A percentile compares a stretch with the other conserved stretches of the same genome.
phyloP scores from a whole-genome alignment of 2,888 invertebrate species.

The Phortica magna region DNA sequence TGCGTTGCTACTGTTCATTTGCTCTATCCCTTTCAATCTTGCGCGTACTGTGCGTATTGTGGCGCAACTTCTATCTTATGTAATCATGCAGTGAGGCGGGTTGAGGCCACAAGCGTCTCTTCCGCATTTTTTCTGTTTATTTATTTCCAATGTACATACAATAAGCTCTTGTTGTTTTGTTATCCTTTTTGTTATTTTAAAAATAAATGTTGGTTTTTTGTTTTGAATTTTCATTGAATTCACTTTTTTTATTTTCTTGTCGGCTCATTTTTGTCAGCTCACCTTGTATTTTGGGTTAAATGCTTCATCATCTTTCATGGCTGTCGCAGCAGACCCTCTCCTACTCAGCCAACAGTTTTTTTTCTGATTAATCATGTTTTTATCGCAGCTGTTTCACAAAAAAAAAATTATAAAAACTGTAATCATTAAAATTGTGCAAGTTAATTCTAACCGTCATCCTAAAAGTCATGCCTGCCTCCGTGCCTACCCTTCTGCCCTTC shows the following conservation, averaged over 20 bases:
- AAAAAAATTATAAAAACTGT: background rate
- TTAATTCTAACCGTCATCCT: constrained; percentile 23
- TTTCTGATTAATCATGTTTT: constrained; percentile 65
- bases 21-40: constrained; percentile 26
- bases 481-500: constrained; percentile 34
- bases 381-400: constrained; percentile 52
- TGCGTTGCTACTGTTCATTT: constrained; percentile 35
- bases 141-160: background rate
- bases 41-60: constrained; percentile 16
- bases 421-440: constrained; percentile 36
- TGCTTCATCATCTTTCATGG: constrained; percentile 50
- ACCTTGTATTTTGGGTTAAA: constrained; percentile 61
- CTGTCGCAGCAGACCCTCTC: constrained; percentile 12
- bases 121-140: constrained; percentile 50
- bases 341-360: constrained; percentile 52
- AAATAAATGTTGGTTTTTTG: background rate
- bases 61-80: constrained; percentile 46
- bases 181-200: background rate
- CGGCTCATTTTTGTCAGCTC: constrained; percentile 48
- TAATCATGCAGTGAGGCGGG: constrained; percentile 45
- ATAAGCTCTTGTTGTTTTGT: background rate
- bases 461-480: background rate
- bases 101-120: constrained; percentile 39
- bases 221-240: constrained; percentile 61
- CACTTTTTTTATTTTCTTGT: constrained; percentile 29